phyloP scores from a whole-genome alignment of 2,113 vertebrate genomes.

The Carlito syrichta region DNA sequence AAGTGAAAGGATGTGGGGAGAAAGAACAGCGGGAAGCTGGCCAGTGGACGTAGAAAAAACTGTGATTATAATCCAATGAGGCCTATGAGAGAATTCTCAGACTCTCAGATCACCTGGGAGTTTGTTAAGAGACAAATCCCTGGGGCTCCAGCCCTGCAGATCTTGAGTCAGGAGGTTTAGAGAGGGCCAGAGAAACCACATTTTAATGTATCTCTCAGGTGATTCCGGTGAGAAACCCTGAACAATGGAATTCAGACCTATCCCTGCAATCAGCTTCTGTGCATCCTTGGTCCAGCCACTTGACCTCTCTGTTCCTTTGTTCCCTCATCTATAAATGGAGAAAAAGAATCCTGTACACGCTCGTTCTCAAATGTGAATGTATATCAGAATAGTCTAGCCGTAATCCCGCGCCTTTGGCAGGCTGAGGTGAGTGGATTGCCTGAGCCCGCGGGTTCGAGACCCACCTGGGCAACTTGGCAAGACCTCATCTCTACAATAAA shows the following conservation, averaged over 20 bases:
- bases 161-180: background rate
- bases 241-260: background rate
- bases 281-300: background rate
- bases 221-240: background rate
- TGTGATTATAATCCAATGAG: rapidly evolving
- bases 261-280: background rate
- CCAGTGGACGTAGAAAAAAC: background rate
- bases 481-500: too few species aligned
- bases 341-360: background rate
- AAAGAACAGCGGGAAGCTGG: background rate
- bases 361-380: background rate
- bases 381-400: background rate
- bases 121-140: background rate
- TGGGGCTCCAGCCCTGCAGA: background rate
- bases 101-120: background rate
- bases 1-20: background rate
- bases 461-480: too few species aligned
- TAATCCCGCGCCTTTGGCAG: too few species aligned
- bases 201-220: background rate
- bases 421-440: too few species aligned
- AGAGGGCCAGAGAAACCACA: background rate
- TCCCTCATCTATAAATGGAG: background rate
- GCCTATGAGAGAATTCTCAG: background rate
- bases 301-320: background rate
- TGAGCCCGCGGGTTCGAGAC: too few species aligned